These are phyloP conservation scores for Sparidentex hasta DNA, from an alignment of 2,797 vertebrate genomes.

Conservation along the genomic window DNA sequence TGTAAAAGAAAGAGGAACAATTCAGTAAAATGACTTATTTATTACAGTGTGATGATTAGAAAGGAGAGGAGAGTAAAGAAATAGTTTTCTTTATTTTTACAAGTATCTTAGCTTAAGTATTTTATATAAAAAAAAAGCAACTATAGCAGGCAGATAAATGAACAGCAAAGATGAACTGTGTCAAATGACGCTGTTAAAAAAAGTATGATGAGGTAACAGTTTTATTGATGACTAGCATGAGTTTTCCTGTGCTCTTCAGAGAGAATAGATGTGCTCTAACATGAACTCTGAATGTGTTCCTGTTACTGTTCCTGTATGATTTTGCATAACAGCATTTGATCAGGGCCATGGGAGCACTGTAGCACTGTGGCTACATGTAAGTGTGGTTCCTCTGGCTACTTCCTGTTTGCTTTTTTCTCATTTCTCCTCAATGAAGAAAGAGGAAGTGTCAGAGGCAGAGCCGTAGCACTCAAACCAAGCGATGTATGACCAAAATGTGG, in stretches of 20 bases:
- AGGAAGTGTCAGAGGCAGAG: constrained; percentile 71
- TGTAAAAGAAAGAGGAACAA: no score
- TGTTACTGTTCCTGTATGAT: background rate
- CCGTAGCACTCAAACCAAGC: constrained; percentile 14
- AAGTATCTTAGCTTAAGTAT: no score
- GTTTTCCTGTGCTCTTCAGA: background rate
- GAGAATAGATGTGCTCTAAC: background rate
- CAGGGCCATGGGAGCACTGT: background rate
- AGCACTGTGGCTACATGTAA: background rate
- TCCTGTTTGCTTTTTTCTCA: constrained; percentile 64
- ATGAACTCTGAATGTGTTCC: background rate
- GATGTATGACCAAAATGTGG: constrained; percentile 14
- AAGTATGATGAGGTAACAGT: background rate
- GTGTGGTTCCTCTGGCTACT: constrained; percentile 58
- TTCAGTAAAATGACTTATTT: no score
- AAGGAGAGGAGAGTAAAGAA: no score
- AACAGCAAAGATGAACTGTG: constrained; percentile 1
- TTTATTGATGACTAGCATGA: background rate
- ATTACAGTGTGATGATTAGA: no score
- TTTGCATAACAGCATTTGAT: constrained; percentile 68
- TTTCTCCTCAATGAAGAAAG: constrained; percentile 51
- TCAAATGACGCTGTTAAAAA: constrained; percentile 21
- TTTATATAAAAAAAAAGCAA: background rate
- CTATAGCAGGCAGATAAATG: background rate
- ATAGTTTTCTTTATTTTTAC: no score